These are phyloP conservation scores for Entosphenus tridentatus DNA, from an alignment of 2,113 vertebrate genomes.

Conservation along the genomic window DNA sequence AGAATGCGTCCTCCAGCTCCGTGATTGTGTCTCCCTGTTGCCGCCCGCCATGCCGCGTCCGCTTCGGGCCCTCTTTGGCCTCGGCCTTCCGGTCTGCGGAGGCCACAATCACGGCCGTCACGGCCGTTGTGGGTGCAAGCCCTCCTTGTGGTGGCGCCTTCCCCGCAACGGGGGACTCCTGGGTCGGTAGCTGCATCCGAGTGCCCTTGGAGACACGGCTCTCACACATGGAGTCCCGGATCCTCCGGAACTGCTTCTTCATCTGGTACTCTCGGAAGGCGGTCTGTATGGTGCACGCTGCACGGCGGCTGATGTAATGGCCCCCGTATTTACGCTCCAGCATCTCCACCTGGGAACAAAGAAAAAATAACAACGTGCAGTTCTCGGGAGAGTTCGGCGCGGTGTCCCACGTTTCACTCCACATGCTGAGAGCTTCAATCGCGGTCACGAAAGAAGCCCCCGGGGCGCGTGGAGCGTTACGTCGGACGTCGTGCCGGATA, in stretches of 20 bases:
- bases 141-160: too few relatives aligned
- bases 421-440: too few relatives aligned
- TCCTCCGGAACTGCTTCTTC: constrained; percentile 95
- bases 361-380: constrained; percentile 7
- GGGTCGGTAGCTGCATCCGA: constrained; percentile 2
- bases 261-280: constrained; percentile 98
- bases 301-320: constrained; percentile 87
- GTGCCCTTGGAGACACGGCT: constrained; percentile 80
- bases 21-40: constrained; percentile 48
- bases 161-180: neutral
- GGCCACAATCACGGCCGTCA: neutral
- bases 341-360: constrained; percentile 65
- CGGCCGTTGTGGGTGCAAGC: neutral
- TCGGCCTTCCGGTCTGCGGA: too few relatives aligned
- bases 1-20: constrained; percentile 84
- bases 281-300: constrained; percentile 84
- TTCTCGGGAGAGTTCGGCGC: too few relatives aligned
- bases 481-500: too few relatives aligned
- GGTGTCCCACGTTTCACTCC: too few relatives aligned
- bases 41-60: neutral
- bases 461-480: too few relatives aligned
- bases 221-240: constrained; percentile 94
- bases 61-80: too few relatives aligned
- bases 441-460: too few relatives aligned
- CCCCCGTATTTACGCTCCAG: constrained; percentile 96